Base-by-base conservation (phyloP, 2,888 invertebrate species). In the Ellobium chinense region DNA sequence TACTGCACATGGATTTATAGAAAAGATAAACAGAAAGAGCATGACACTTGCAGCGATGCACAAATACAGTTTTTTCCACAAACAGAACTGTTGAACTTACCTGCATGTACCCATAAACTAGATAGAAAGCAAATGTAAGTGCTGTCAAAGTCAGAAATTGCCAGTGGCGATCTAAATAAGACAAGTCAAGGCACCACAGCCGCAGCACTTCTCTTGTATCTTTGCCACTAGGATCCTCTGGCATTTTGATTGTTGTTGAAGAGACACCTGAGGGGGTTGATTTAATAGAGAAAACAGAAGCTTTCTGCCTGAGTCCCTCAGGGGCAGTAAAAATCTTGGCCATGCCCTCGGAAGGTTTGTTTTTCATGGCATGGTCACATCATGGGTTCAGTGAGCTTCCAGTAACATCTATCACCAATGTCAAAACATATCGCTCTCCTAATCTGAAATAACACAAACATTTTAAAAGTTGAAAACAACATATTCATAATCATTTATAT, bases 81-180 rank as follows among this genome's bases (percentile, higher is more conserved):
- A n/a, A n/a, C n/a, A 29, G 36, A 66, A 7, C 12, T 66, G 31
- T 24, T 66, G 34, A 4, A 54, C 83, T 89, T 91, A 95, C 99
- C 95, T 95, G 91, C 68, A 93, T 88, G 84, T 97, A 98, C 75
- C 98, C 98, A 94, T 98, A 98, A 0, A 97, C 94, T 81, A 98
- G 93, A 93, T 97, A 99, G 91, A 97, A 96, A 84, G 96, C 92
- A 93, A 98, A 98, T 9, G 98, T 96, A 77, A 96, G 97, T 34
- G 94, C 89, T 74, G 96, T 96, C 91, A 97, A 96, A 73, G 96
- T 93, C 1, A 96, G 83, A 91, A 98, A 97, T 92, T 97, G 97
- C 3, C 94, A 93, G 27, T 95, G 94, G 88, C 94, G 94, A 82
- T 95, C 95, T 85, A 95, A 95, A 65, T 94, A 92, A 14, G 95